Evolutionary conservation across 2,888 invertebrate genomes (phyloP).

Genomic region (Ptychoptera contaminata): DNA sequence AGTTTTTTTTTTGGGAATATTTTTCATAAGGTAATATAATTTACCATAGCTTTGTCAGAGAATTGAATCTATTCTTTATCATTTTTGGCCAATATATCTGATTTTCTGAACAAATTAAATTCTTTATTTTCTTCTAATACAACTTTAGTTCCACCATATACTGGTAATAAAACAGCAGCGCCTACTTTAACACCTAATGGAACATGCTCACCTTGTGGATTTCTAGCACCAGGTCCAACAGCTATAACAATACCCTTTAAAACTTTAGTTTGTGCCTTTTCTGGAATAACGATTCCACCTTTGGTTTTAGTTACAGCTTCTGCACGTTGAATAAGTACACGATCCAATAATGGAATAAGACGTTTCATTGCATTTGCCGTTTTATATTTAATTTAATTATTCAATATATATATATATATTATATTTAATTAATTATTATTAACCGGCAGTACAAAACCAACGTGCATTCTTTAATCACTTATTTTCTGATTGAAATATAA

Average conservation of each 20-base stretch:
- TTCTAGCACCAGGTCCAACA: constrained; percentile 79
- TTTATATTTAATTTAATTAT: no score
- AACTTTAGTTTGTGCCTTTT: constrained; percentile 87
- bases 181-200: constrained; percentile 76
- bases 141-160: constrained; percentile 94
- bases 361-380: constrained; percentile 39
- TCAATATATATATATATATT: no score
- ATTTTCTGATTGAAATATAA: no score
- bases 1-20: constrained; percentile 7
- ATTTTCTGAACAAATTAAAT: constrained; percentile 85
- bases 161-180: constrained; percentile 89
- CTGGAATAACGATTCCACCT: constrained; percentile 93
- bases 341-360: constrained; percentile 82
- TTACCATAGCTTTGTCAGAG: constrained; percentile 5
- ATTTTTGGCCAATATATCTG: constrained; percentile 90
- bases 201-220: constrained; percentile 64
- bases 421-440: no score
- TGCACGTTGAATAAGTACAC: constrained; percentile 85
- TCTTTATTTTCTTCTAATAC: constrained; percentile 74
- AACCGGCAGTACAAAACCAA: no score
- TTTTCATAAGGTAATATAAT: constrained; percentile 7
- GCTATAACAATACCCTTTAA: constrained; percentile 89
- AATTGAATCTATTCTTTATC: constrained; percentile 25
- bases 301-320: constrained; percentile 84
- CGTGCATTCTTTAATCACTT: no score